Percentiles rank a stretch among this genome's conserved stretches.
Evolutionary conservation across 2,888 invertebrate species (phyloP).

Genomic region (Reticulitermes lucifugus): DNA sequence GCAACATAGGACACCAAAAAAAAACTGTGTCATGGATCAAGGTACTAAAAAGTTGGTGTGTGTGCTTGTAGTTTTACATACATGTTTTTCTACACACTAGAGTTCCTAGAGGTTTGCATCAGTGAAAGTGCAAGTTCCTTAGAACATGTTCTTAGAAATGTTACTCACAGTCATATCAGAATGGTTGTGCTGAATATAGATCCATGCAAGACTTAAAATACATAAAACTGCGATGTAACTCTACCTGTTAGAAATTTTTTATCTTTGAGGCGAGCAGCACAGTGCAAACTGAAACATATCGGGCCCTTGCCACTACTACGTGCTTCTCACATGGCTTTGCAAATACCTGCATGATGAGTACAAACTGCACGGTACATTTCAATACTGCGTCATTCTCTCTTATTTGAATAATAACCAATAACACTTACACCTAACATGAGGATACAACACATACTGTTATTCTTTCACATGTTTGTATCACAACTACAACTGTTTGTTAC

Average conservation of each 20-base stretch:
- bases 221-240: background rate
- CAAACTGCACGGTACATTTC: conserved; percentile 15
- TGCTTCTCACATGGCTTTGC: background rate
- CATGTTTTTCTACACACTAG: conserved; percentile 40
- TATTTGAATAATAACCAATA: conserved; percentile 38
- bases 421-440: conserved; percentile 34
- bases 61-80: conserved; percentile 30
- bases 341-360: conserved; percentile 11
- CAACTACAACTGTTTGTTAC: conserved; percentile 17
- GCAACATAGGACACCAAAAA: conserved; percentile 44
- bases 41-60: conserved; percentile 46
- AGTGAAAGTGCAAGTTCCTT: conserved; percentile 30
- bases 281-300: conserved; percentile 16
- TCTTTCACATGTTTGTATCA: conserved; percentile 20
- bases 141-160: conserved; percentile 39
- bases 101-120: conserved; percentile 40
- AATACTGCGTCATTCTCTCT: background rate
- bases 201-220: conserved; percentile 9
- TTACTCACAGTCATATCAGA: conserved; percentile 10
- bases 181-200: conserved; percentile 1
- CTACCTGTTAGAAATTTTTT: background rate
- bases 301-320: conserved; percentile 30
- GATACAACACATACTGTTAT: conserved; percentile 12
- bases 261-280: background rate
- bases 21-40: conserved; percentile 42